A percentile compares a stretch with the other conserved stretches of the same genome.
Evolutionary conservation across 2,888 invertebrate genomes (phyloP).

Genomic region (Netelia fuscicornis): DNA sequence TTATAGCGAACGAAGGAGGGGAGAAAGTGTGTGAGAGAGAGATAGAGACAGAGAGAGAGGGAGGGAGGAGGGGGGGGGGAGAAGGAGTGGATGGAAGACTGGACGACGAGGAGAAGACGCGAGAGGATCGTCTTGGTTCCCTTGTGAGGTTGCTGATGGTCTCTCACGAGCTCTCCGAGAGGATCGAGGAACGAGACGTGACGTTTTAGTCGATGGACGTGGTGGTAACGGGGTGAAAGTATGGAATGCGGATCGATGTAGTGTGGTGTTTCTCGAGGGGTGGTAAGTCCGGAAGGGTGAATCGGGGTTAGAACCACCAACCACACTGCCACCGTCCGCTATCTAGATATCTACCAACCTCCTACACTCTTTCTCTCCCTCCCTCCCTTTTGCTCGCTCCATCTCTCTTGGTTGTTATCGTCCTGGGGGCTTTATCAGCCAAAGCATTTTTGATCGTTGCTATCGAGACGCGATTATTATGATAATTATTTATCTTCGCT

Average conservation of each 20-base stretch:
- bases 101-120: constrained; percentile 42
- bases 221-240: constrained; percentile 63
- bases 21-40: not conserved
- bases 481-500: too few relatives aligned
- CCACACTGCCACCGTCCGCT: constrained; percentile 30
- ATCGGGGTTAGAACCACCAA: constrained; percentile 51
- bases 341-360: constrained; percentile 52
- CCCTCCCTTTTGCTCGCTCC: not conserved
- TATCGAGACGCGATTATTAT: too few relatives aligned
- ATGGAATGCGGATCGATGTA: constrained; percentile 69
- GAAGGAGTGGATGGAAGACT: constrained; percentile 1
- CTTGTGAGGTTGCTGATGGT: constrained; percentile 48
- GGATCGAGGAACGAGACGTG: constrained; percentile 48
- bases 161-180: constrained; percentile 23
- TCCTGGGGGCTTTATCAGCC: not conserved
- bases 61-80: not conserved
- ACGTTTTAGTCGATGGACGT: constrained; percentile 14
- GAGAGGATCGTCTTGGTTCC: constrained; percentile 42
- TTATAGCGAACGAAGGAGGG: not conserved
- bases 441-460: too few relatives aligned
- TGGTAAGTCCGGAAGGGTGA: constrained; percentile 31
- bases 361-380: constrained; percentile 5
- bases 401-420: constrained; percentile 40
- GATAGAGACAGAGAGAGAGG: too few relatives aligned
- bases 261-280: constrained; percentile 51